Evolutionary conservation across 2,113 vertebrate species (phyloP), one percentile per base, ranked within the genome.

Genomic region (Micromys minutus): DNA sequence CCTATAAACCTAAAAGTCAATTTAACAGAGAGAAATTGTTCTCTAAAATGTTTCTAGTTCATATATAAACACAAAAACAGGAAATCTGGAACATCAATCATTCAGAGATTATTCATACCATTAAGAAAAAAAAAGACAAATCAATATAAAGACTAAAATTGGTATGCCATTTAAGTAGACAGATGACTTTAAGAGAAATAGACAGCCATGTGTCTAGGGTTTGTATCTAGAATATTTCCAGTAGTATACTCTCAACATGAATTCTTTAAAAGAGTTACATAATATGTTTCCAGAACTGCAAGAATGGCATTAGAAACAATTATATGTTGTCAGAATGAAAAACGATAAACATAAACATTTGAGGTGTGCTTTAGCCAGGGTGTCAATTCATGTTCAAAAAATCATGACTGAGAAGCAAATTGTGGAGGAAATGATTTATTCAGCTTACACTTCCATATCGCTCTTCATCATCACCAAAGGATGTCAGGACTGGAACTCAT

Each of bases 101-200:
- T 52, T 93, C 47, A 75, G 61, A 36, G 31, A 90, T 57, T 75
- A 26, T 93, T 26, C 83, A 92, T 89, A 74, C 12, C 76, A 67
- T 29, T 42, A 74, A 74, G 39, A 76, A 65, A 89, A 86, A 29
- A 96, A 57, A 26, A 47, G 26, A 87, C 19, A 93, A 94, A 9
- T 42, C 36, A 90, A 63, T 87, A 63, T 29, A 65, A 59, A 77
- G 7, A 83, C 21, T 71, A 77, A 36, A 39, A 15, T 39, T n/a
- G 29, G 4, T 63, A 47, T 93, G 24, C 16, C 52, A 71, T 89
- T 89, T 88, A 95, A 91, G 65, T 87, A 85, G 90, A 89, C 39
- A 16, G 47, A 50, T 92, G 26, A 95, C 42, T 65, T 91, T 94
- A 95, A 93, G 61, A 90, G 42, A 92, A 90, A 39, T 90, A 34